phyloP scores from a whole-genome alignment of 2,797 vertebrate species.

The Enteromius anoplus region DNA sequence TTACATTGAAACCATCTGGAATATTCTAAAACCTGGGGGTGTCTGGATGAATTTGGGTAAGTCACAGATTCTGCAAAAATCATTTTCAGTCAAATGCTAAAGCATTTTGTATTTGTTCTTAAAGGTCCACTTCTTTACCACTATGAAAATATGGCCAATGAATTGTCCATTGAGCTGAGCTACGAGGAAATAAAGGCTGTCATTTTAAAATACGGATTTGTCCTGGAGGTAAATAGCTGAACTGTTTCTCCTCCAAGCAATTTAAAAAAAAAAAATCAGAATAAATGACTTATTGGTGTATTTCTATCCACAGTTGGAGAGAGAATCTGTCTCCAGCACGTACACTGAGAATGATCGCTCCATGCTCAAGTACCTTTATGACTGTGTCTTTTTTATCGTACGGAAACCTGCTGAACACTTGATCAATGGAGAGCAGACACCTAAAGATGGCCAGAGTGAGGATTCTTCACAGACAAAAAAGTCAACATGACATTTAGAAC shows the following conservation, averaged over 20 bases:
- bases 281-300: constrained; percentile 36
- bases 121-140: constrained; percentile 95
- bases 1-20: constrained; percentile 98
- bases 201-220: constrained; percentile 89
- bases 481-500: constrained; percentile 69
- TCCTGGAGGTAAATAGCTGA: constrained; percentile 83
- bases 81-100: background rate
- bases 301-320: constrained; percentile 84
- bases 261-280: background rate
- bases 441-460: constrained; percentile 63
- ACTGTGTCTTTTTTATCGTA: constrained; percentile 95
- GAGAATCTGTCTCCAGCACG: constrained; percentile 90
- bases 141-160: constrained; percentile 97
- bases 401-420: constrained; percentile 83
- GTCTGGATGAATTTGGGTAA: constrained; percentile 99
- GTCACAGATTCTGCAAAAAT: constrained; percentile 50
- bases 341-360: constrained; percentile 97
- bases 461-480: constrained; percentile 68
- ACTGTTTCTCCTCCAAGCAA: background rate
- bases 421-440: constrained; percentile 65
- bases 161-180: constrained; percentile 96
- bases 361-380: constrained; percentile 97
- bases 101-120: constrained; percentile 25
- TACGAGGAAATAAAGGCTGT: constrained; percentile 94
- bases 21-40: constrained; percentile 96